These are phyloP conservation scores for Danio kyathit DNA, from an alignment of 2,797 vertebrate genomes.

Conservation along the genomic window DNA sequence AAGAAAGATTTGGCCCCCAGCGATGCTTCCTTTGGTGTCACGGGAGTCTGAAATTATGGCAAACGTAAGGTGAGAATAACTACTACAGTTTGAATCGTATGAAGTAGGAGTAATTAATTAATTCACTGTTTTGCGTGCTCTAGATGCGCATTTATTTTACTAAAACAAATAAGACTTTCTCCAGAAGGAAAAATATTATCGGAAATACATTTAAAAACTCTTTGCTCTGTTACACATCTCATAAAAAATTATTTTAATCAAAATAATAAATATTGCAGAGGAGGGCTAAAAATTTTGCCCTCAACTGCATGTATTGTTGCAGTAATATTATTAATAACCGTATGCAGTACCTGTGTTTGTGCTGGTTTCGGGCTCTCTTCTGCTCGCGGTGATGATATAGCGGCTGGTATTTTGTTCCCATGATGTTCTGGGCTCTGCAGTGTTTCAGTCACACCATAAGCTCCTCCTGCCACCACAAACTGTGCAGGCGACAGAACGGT, in stretches of 20 bases:
- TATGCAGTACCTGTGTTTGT: neutral
- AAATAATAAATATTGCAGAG: too few relatives aligned
- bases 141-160: too few relatives aligned
- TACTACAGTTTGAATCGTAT: too few relatives aligned
- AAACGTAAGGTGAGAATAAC: neutral
- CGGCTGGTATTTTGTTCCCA: conserved; percentile 28
- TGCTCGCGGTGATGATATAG: conserved; percentile 65
- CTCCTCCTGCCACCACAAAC: conserved; percentile 77
- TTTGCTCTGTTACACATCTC: too few relatives aligned
- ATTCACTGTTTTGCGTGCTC: too few relatives aligned
- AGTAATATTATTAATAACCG: neutral
- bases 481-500: conserved; percentile 74
- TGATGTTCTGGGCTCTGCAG: conserved; percentile 74
- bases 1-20: conserved; percentile 85
- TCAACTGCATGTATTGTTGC: too few relatives aligned
- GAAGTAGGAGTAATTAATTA: too few relatives aligned
- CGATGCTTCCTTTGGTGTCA: conserved; percentile 83
- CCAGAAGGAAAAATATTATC: neutral
- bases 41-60: conserved; percentile 74
- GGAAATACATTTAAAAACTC: too few relatives aligned
- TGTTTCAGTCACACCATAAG: conserved; percentile 71
- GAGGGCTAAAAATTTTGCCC: too few relatives aligned
- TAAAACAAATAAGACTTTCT: neutral
- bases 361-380: neutral
- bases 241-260: too few relatives aligned